Percentiles rank a stretch among this genome's conserved stretches.
Conservation (phyloP, 1,140 invertebrate genomes). For the Agrypnia vestita region DNA sequence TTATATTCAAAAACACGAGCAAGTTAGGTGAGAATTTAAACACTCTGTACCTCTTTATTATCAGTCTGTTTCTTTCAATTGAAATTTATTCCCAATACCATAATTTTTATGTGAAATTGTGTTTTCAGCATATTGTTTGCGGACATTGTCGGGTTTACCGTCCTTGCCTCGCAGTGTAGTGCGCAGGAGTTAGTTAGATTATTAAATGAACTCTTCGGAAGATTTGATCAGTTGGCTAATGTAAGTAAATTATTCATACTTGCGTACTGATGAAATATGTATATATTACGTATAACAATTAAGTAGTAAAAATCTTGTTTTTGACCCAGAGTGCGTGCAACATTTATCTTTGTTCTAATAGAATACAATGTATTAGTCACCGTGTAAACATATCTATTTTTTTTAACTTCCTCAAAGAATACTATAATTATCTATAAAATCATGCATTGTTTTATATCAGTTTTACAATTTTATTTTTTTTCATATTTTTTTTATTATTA, state of each 20-base stretch:
- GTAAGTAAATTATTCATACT: slow-evolving; percentile 66
- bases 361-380: too few species aligned
- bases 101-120: slow-evolving; percentile 41
- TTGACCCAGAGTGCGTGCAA: too few species aligned
- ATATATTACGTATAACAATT: too few species aligned
- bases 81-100: not conserved
- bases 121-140: slow-evolving; percentile 91
- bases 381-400: too few species aligned
- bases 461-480: too few species aligned
- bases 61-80: not conserved
- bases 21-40: slow-evolving; percentile 81
- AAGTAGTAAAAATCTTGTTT: too few species aligned
- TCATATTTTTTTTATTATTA: too few species aligned
- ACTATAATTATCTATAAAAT: too few species aligned
- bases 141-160: slow-evolving; percentile 96
- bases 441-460: too few species aligned
- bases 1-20: slow-evolving; percentile 95
- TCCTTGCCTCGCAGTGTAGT: slow-evolving; percentile 88
- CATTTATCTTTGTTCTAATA: too few species aligned
- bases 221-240: slow-evolving; percentile 93
- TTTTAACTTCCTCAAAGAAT: too few species aligned
- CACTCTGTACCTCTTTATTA: not conserved
- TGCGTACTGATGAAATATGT: not conserved
- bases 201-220: slow-evolving; percentile 94
- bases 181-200: slow-evolving; percentile 85